Conservation (phyloP, 1,140 invertebrate genomes). For the Meloidogyne exigua region DNA sequence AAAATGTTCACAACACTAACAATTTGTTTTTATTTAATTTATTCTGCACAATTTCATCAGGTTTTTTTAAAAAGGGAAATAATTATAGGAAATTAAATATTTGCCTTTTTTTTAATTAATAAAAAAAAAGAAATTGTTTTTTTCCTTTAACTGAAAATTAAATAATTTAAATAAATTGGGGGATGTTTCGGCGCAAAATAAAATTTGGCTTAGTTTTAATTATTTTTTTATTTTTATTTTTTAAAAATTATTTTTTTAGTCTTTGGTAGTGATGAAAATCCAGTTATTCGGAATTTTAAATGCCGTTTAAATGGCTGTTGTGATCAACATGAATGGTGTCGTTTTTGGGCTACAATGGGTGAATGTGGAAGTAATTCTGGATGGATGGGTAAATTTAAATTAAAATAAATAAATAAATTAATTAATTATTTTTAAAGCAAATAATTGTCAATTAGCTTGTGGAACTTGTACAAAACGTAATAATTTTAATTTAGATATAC, state of each 20-base stretch:
- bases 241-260: neutral
- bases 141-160: no score
- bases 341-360: conserved; percentile 62
- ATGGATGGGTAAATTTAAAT: conserved; percentile 49
- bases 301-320: conserved; percentile 62
- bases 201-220: no score
- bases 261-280: conserved; percentile 46
- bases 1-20: neutral
- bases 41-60: neutral
- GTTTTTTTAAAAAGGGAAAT: neutral
- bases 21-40: conserved; percentile 3
- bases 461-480: conserved; percentile 48
- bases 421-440: neutral
- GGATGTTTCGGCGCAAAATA: no score
- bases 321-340: conserved; percentile 63
- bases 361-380: conserved; percentile 57
- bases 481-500: neutral
- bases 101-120: no score
- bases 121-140: no score
- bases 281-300: conserved; percentile 58
- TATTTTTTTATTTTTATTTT: no score
- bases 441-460: conserved; percentile 59
- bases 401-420: neutral
- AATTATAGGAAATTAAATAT: no score
- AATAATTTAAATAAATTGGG: no score